Base-by-base conservation (phyloP, 2,113 vertebrate species). In the Megaleporinus macrocephalus region DNA sequence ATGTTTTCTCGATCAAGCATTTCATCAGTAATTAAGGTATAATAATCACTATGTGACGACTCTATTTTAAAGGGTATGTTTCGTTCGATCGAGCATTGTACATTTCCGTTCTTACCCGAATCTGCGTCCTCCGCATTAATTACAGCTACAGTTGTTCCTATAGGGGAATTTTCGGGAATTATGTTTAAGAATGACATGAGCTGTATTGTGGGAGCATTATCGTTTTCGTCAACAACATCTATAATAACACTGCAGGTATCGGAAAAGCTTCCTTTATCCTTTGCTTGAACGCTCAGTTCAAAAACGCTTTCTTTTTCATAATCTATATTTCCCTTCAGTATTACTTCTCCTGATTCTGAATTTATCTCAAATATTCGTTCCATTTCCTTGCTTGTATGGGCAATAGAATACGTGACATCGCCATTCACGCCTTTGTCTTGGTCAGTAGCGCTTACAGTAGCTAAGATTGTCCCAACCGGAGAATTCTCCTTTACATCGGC, bases 201-300 rank as follows among this genome's bases (percentile, higher is more conserved):
- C 20, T 79, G 91, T 71, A 94, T 88, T 13, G 90, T 83, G 14
- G 93, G 93, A 1, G 78, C 63, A 66, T 91, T 94, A 74, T 94
- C 92, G 83, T 94, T 94, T 29, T 89, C 88, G 81, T 94, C 92
- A 14, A 86, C 36, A 49, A 94, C 77, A 69, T 93, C 90, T 29
- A 92, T 88, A 22, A 89, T 59, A 1, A 95, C 77, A 0, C 91
- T 84, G 71, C 92, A 93, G 0, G 93, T 93, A 0, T 91, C 87
- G 0, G 81, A 78, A 0, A 94, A 72, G 0, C 92, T 91, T 0
- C 95, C 93, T 0, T 92, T 91, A 16, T 95, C 95, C 73, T 66
- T 92, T 11, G 94, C 95, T 27, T 94, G 88, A 13, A 96, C 82
- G 22, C 88, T 87, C 71, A 96, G 51, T 36, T 89, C 47, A 18